Evolutionary conservation across 2,113 vertebrate genomes (phyloP).

Genomic region (Cyphomyrus plagiostoma): DNA sequence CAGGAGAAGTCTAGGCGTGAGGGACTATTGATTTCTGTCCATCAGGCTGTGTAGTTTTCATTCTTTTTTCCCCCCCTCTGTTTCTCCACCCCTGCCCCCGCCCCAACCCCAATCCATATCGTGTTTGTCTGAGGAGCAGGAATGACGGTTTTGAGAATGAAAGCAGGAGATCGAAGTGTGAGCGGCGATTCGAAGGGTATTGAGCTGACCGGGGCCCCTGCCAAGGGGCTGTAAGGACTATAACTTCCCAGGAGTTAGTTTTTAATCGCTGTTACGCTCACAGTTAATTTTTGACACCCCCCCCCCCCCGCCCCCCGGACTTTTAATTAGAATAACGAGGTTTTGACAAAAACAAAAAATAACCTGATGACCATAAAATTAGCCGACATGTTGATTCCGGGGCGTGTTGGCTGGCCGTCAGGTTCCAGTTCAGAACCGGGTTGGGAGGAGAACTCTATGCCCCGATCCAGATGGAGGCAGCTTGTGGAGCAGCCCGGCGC

Average conservation of each 20-base stretch:
- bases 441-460: neutral
- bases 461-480: neutral
- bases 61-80: neutral
- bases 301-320: neutral
- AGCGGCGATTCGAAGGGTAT: neutral
- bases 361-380: neutral
- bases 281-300: neutral
- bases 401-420: neutral
- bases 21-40: slow-evolving; percentile 16
- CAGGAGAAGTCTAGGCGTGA: neutral
- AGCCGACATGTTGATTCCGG: neutral
- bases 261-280: neutral
- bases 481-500: neutral
- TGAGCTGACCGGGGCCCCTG: neutral
- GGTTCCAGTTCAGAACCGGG: neutral
- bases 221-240: neutral
- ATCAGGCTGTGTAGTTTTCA: neutral
- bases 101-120: neutral
- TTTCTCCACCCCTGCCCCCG: neutral
- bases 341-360: neutral
- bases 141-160: neutral
- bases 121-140: neutral
- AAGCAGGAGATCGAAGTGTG: neutral
- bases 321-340: neutral
- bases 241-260: neutral